These are phyloP conservation scores for Neoseiulus cucumeris DNA, from an alignment of 1,140 invertebrate genomes.

Conservation along the genomic window DNA sequence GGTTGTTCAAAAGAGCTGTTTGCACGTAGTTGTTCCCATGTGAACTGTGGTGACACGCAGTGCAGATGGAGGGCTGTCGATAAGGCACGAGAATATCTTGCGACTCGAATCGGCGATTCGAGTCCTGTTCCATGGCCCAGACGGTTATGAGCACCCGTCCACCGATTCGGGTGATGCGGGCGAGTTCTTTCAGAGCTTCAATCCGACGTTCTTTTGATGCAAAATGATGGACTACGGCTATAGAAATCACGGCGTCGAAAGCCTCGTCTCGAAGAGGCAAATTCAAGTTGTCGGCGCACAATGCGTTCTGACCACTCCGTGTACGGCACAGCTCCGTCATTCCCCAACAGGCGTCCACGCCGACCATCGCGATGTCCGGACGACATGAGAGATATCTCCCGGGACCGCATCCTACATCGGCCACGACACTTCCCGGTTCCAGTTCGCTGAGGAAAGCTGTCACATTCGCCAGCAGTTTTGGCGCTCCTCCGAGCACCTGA, in stretches of 20 bases:
- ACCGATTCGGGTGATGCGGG: conserved; percentile 65
- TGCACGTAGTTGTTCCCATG: background rate
- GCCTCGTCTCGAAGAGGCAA: conserved; percentile 75
- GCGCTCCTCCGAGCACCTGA: conserved; percentile 27
- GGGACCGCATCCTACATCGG: conserved; percentile 81
- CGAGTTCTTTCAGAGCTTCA: conserved; percentile 61
- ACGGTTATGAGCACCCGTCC: conserved; percentile 80
- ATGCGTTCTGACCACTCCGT: conserved; percentile 42
- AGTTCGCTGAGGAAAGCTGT: conserved; percentile 63
- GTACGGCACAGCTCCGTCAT: conserved; percentile 52
- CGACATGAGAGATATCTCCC: conserved; percentile 77
- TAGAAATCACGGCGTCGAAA: conserved; percentile 80
- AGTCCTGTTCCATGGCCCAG: conserved; percentile 82
- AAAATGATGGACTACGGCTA: conserved; percentile 79
- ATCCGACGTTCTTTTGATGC: conserved; percentile 72
- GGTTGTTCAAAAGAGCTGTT: background rate
- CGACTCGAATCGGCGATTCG: conserved; percentile 45
- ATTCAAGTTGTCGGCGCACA: conserved; percentile 60
- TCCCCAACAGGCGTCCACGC: conserved; percentile 60
- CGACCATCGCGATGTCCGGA: conserved; percentile 58
- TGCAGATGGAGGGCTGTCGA: conserved; percentile 39
- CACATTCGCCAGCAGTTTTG: conserved; percentile 29
- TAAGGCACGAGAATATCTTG: conserved; percentile 90
- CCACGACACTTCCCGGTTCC: conserved; percentile 70
- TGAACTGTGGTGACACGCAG: background rate